phyloP scores from a whole-genome alignment of 2,797 vertebrate species.

The Gymnoscopelus microlampas region DNA sequence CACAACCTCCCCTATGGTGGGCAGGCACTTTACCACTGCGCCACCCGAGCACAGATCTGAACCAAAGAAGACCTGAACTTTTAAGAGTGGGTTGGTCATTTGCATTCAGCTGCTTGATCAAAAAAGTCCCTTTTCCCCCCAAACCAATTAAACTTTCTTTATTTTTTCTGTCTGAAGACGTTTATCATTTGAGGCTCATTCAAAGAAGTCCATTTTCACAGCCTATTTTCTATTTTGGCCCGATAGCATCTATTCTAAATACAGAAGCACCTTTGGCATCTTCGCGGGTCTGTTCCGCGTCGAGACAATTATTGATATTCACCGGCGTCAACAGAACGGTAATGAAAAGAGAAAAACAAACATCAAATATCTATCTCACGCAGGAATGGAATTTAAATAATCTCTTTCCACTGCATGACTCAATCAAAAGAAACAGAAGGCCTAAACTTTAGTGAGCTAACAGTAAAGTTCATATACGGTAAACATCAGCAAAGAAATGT shows the following conservation, averaged over 20 bases:
- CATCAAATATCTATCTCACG: slow-evolving; percentile 63
- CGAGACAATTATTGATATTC: slow-evolving; percentile 61
- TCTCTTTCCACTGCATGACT: slow-evolving; percentile 60
- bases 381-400: slow-evolving; percentile 74
- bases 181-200: slow-evolving; percentile 40
- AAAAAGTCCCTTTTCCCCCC: slow-evolving; percentile 65
- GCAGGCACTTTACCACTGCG: no score
- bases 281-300: slow-evolving; percentile 45
- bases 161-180: slow-evolving; percentile 27
- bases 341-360: slow-evolving; percentile 67
- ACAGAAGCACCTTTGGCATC: slow-evolving; percentile 53
- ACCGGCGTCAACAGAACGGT: slow-evolving; percentile 51
- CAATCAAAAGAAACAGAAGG: slow-evolving; percentile 62
- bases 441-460: slow-evolving; percentile 27
- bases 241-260: slow-evolving; percentile 44
- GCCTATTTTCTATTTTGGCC: slow-evolving; percentile 55
- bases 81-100: slow-evolving; percentile 65
- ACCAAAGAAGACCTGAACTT: no score
- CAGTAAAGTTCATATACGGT: no score
- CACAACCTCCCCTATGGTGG: no score
- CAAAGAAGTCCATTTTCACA: slow-evolving; percentile 65
- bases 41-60: no score
- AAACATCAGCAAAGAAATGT: no score
- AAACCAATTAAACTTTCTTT: slow-evolving; percentile 67
- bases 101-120: slow-evolving; percentile 74